phyloP scores from a whole-genome alignment of 2,113 vertebrate genomes.

The Pionites leucogaster region DNA sequence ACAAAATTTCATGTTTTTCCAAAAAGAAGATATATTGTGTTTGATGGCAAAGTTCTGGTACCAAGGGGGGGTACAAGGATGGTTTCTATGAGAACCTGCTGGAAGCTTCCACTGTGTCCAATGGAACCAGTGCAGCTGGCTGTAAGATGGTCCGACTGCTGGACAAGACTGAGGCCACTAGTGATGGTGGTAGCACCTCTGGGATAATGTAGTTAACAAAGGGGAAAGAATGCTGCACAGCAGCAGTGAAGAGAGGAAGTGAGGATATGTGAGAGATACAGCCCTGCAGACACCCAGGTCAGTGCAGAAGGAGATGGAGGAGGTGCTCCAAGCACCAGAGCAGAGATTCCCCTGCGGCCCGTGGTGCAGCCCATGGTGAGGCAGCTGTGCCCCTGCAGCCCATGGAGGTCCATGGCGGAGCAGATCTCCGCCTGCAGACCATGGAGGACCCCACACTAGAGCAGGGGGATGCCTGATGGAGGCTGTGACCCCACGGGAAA shows the following conservation, averaged over 20 bases:
- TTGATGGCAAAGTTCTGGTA: neutral
- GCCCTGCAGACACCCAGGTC: neutral
- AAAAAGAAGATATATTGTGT: neutral
- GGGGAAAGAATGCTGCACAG: neutral
- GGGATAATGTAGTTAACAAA: neutral
- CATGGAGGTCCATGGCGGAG: neutral
- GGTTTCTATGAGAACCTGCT: neutral
- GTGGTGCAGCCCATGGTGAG: neutral
- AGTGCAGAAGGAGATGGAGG: neutral
- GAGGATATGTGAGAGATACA: neutral
- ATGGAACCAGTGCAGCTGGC: neutral
- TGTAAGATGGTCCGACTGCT: neutral
- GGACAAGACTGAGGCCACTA: neutral
- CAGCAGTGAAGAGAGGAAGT: neutral
- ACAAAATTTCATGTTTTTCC: neutral
- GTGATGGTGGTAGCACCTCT: neutral
- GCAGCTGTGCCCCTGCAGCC: neutral
- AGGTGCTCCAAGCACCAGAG: neutral
- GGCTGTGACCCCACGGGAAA: neutral
- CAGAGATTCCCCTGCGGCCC: neutral
- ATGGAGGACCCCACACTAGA: fast-evolving
- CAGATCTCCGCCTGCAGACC: neutral
- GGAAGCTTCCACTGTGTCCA: neutral
- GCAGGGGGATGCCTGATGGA: neutral
- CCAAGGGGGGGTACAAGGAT: fast-evolving